Evolutionary conservation across 37 sponge, comb jelly and placozoan species (phyloP).

Genomic region (Spongilla lacustris): DNA sequence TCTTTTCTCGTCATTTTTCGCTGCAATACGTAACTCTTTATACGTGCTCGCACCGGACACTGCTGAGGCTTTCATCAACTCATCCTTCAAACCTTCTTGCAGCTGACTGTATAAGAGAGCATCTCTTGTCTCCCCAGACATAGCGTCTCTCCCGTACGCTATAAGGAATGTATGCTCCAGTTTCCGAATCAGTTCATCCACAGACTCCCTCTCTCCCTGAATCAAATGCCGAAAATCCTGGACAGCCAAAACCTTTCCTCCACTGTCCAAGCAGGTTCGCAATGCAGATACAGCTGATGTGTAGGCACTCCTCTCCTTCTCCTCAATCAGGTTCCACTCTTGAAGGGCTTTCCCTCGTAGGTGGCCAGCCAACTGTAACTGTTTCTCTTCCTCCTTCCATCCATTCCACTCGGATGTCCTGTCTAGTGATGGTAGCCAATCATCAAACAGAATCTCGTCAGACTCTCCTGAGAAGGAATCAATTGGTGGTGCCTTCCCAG

Average conservation of each 20-base stretch:
- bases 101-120: slow-evolving; percentile 35
- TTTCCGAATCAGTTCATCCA: slow-evolving; percentile 33
- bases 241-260: slow-evolving; percentile 24
- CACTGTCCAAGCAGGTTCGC: too few relatives aligned
- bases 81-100: slow-evolving; percentile 27
- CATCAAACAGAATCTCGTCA: slow-evolving; percentile 21
- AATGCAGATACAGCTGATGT: not conserved
- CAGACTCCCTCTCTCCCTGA: slow-evolving; percentile 33
- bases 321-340: slow-evolving; percentile 41
- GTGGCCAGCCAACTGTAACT: slow-evolving; percentile 55
- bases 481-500: slow-evolving; percentile 44
- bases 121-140: slow-evolving; percentile 32
- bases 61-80: slow-evolving; percentile 39
- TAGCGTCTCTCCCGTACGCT: slow-evolving; percentile 40
- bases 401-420: slow-evolving; percentile 39
- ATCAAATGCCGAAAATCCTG: slow-evolving; percentile 50
- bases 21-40: slow-evolving; percentile 18
- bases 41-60: slow-evolving; percentile 52
- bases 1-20: slow-evolving; percentile 43
- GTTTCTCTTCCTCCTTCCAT: slow-evolving; percentile 36
- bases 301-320: slow-evolving; percentile 9
- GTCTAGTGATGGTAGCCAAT: slow-evolving; percentile 42
- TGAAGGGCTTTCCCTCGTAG: slow-evolving; percentile 31
- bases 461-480: slow-evolving; percentile 37
- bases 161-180: slow-evolving; percentile 34